Evolutionary conservation across 1,140 invertebrate genomes (phyloP).

Genomic region (Frieseomelitta varia): DNA sequence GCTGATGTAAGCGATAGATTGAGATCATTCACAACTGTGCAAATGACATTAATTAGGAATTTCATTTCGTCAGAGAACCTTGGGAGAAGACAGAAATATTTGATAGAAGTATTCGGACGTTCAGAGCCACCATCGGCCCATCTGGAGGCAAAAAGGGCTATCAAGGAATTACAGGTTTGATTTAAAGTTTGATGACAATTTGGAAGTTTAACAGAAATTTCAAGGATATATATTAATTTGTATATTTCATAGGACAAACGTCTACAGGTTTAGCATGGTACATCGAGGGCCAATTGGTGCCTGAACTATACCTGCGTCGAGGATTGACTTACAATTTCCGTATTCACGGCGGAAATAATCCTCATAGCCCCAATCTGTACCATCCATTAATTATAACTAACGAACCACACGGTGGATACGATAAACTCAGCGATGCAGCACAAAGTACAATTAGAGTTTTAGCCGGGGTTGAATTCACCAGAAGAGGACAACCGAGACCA

Average conservation of each 20-base stretch:
- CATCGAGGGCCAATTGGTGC: slow-evolving; percentile 93
- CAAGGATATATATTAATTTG: not conserved
- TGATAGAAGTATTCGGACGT: slow-evolving; percentile 89
- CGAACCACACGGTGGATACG: slow-evolving; percentile 91
- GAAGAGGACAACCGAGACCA: slow-evolving; percentile 89
- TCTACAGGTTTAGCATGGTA: slow-evolving; percentile 88
- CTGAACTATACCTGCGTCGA: slow-evolving; percentile 93
- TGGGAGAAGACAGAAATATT: slow-evolving; percentile 91
- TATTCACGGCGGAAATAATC: slow-evolving; percentile 94
- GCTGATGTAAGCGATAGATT: slow-evolving; percentile 66
- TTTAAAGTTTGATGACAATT: not conserved
- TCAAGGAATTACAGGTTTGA: slow-evolving; percentile 87
- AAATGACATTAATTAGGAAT: not conserved
- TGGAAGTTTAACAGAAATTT: too few relatives aligned
- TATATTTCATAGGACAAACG: slow-evolving; percentile 80
- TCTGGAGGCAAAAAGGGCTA: slow-evolving; percentile 90
- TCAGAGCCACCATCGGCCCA: slow-evolving; percentile 91
- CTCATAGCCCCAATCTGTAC: slow-evolving; percentile 92
- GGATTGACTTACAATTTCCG: slow-evolving; percentile 92
- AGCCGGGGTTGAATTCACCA: slow-evolving; percentile 92
- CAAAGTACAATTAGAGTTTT: slow-evolving; percentile 90
- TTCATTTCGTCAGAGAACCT: slow-evolving; percentile 78
- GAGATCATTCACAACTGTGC: not conserved
- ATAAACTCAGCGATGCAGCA: slow-evolving; percentile 87
- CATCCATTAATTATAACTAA: slow-evolving; percentile 96